Evolutionary conservation across 2,797 vertebrate genomes (phyloP), one percentile per base, ranked within the genome.

Genomic region (Pristis pectinata): DNA sequence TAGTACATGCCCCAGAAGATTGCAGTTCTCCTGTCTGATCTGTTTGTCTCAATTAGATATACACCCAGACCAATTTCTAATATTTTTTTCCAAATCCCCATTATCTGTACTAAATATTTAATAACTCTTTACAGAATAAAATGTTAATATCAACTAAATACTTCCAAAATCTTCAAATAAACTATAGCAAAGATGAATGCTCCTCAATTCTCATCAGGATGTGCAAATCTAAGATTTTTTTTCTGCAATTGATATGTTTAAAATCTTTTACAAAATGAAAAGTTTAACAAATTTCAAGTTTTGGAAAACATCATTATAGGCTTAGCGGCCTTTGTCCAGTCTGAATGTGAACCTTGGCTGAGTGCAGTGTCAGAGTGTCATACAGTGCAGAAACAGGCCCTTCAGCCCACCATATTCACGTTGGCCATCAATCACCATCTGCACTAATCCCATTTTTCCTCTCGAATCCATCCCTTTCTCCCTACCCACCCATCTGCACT

Each of bases 251-350:
- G 10, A 56, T 85, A 24, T 30, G 56, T 85, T 85, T 85, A 85
- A 85, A 85, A 85, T 80, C 82, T 56, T 85, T 53, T 85, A 53
- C 49, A 85, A 85, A 85, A 85, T 85, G 82, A 53, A 27, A 85
- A 56, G 56, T 85, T 7, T 30, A 53, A 56, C 10, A 56, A 85
- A 79, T 79, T 79, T 17, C 1, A 79, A 4, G 13, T 41, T 79
- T 37, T 41, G 9, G 82, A 85, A 53, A 11, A 15, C 49, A 85
- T 56, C 3, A 56, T 3, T 85, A 19, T 53, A 85, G 82, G 10
- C 80, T 30, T 41, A 19, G 77, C 17, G 41, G 44, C 2, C 49
- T 30, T 49, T 49, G 80, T 24, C 44, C 44, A 53, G 77, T 37
- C 79, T 79, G 37, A 79, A 79, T 79, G 13, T 77, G 11, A 77